Evolutionary conservation across 2,113 vertebrate genomes (phyloP), one percentile per base, ranked within the genome.

Genomic region (Orycteropus afer): DNA sequence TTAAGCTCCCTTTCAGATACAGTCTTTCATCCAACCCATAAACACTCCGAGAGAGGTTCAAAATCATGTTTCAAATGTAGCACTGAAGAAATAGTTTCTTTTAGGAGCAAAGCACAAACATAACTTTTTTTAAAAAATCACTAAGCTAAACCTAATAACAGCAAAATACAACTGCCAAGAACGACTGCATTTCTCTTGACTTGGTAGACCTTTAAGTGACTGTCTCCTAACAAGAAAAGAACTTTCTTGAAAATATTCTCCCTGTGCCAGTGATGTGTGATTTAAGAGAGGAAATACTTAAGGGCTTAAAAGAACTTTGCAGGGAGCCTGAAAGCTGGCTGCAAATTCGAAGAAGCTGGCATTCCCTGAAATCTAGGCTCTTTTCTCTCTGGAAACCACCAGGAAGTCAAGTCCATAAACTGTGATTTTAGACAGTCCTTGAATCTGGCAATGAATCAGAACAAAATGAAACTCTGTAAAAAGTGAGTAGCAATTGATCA

Each of bases 241-340:
- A 81, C 79, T 37, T 57, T 63, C 93, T 76, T 55, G 93, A 96
- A 88, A 86, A 96, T 82, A 32, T 47, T 78, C 92, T 40, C 92
- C 85, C 74, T 51, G 83, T 69, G 85, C 95, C 93, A 71, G 78
- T 10, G 78, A 88, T 9, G 69, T 79, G 90, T 95, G 95, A 97
- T 97, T 97, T 97, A 97, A 96, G 95, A 96, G 88, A 96, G 95
- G 97, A 97, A 97, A 97, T 95, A 95, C 85, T 96, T 76, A 83
- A 85, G 77, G 92, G 95, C 97, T 97, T 95, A 93, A 79, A 92
- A 93, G 90, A 89, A 89, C 86, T 91, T 96, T 94, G 82, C 95
- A 92, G 95, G 90, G 96, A 97, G 79, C 81, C 86, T 93, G 74
- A 86, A 95, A 92, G 74, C 91, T 77, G 89, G 77, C 92, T 92